phyloP scores from a whole-genome alignment of 37 sponge, comb jelly and placozoan species.

The Hexactinellida sp. region DNA sequence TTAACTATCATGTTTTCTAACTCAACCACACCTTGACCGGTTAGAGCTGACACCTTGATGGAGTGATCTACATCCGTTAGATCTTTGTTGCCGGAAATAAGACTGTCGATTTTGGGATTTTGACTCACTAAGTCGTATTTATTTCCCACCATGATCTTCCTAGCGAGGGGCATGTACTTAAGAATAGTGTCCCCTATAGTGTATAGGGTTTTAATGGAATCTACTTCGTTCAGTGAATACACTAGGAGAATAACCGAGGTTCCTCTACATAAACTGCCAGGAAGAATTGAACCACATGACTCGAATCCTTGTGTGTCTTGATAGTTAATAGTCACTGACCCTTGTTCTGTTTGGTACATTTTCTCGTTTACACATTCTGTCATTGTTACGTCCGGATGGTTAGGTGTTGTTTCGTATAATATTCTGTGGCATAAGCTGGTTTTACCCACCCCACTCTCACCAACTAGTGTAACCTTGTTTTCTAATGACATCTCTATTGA shows the following conservation, averaged over 20 bases:
- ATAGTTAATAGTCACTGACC: neutral
- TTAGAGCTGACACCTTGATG: neutral
- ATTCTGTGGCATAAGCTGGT: neutral
- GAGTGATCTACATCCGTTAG: neutral
- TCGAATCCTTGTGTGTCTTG: conserved; percentile 12
- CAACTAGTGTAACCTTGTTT: neutral
- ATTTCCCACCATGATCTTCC: neutral
- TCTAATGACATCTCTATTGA: neutral
- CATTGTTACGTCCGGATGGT: neutral
- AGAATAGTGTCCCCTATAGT: neutral
- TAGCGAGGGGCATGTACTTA: neutral
- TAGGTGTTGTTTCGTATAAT: neutral
- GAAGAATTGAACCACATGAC: neutral
- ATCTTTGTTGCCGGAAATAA: neutral
- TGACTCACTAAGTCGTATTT: neutral
- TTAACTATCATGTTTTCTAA: neutral
- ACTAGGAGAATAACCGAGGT: neutral
- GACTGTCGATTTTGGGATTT: neutral
- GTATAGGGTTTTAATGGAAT: neutral
- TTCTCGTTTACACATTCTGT: neutral
- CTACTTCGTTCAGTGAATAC: neutral
- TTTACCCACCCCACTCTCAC: neutral
- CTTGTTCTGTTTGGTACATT: neutral
- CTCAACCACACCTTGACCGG: neutral
- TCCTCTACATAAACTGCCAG: neutral